A percentile compares a stretch with the other conserved stretches of the same genome.
Evolutionary conservation across 2,797 vertebrate species (phyloP).

Genomic region (Pseudochaenichthys georgianus): DNA sequence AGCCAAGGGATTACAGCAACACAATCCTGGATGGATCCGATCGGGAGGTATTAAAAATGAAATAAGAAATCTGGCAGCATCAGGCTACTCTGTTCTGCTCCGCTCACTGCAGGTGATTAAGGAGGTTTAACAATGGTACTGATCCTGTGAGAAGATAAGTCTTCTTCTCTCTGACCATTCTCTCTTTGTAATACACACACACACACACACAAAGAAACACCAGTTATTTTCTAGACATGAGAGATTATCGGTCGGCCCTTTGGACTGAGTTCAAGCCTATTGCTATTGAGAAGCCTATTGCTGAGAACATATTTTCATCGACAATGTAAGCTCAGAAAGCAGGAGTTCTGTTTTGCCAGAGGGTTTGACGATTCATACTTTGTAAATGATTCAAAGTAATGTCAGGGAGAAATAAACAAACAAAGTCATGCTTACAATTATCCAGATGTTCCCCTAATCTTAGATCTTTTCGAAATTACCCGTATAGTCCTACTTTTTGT

Average conservation of each 20-base stretch:
- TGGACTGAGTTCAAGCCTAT: conserved; percentile 49
- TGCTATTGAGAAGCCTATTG: conserved; percentile 11
- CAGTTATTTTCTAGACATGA: conserved; percentile 21
- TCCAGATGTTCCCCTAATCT: not conserved
- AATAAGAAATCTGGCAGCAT: conserved; percentile 70
- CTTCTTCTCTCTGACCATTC: conserved; percentile 43
- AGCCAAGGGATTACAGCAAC: conserved; percentile 77
- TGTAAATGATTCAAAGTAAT: conserved; percentile 6
- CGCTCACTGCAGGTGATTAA: conserved; percentile 72
- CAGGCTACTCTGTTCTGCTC: conserved; percentile 59
- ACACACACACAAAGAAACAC: conserved; percentile 28
- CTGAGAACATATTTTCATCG: conserved; percentile 56
- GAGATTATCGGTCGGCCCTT: conserved; percentile 59
- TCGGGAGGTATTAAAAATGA: conserved; percentile 76
- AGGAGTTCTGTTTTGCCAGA: conserved; percentile 34
- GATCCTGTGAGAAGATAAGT: conserved; percentile 63
- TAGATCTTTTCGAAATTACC: no score
- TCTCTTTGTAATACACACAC: conserved; percentile 19
- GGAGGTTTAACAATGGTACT: conserved; percentile 70
- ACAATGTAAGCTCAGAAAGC: conserved; percentile 40
- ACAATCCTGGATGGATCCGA: conserved; percentile 72
- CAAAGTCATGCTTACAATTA: not conserved
- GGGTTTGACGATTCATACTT: not conserved
- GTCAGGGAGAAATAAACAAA: not conserved
- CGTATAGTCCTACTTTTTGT: not conserved